phyloP scores from a whole-genome alignment of 2,888 invertebrate species.

The Acrobasis suavella region DNA sequence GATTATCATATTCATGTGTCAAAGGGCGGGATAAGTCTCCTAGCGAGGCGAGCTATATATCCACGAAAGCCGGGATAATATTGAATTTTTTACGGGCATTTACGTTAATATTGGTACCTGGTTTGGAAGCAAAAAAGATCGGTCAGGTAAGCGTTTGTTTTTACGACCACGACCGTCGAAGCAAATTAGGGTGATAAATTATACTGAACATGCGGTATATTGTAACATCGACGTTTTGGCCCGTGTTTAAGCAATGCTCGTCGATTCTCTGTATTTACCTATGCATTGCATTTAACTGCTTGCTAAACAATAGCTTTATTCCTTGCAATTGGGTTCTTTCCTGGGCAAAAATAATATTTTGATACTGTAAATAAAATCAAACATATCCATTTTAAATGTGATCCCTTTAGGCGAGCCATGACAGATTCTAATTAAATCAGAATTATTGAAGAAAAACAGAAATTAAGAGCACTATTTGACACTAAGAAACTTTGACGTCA shows the following conservation, averaged over 20 bases:
- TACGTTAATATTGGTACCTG: conserved; percentile 20
- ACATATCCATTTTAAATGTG: too few species aligned
- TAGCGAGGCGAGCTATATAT: conserved; percentile 8
- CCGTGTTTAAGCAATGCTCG: not conserved
- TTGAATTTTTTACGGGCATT: conserved; percentile 20
- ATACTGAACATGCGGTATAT: conserved; percentile 4
- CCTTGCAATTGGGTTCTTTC: too few species aligned
- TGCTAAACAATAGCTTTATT: too few species aligned
- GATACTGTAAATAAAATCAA: too few species aligned
- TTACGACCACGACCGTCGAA: conserved; percentile 32
- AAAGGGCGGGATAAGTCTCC: conserved; percentile 30
- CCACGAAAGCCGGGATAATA: conserved; percentile 12
- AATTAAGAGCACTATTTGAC: too few species aligned
- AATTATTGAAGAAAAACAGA: too few species aligned
- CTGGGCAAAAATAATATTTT: too few species aligned
- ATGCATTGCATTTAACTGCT: too few species aligned
- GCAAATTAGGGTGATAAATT: conserved; percentile 15
- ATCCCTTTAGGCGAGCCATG: too few species aligned
- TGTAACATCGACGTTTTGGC: not conserved
- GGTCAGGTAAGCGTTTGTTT: conserved; percentile 43
- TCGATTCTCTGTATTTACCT: not conserved
- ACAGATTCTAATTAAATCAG: too few species aligned
- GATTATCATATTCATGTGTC: conserved; percentile 54
- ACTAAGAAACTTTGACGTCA: too few species aligned
- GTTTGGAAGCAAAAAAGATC: conserved; percentile 11